A percentile compares a stretch with the other conserved stretches of the same genome.
Evolutionary conservation across 2,888 invertebrate species (phyloP).

Genomic region (Phyto melanocephala): DNA sequence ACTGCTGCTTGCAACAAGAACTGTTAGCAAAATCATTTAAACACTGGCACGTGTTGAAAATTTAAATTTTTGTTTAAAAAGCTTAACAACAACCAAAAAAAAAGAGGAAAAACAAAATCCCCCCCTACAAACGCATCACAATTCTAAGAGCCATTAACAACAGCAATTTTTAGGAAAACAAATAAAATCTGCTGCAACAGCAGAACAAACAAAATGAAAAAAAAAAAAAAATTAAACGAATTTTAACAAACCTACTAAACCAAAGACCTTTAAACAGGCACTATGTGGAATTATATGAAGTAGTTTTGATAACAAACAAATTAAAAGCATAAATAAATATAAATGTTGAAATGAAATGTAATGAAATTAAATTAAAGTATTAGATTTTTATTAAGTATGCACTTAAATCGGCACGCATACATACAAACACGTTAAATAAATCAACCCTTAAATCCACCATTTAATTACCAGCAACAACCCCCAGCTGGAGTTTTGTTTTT

Average conservation of each 20-base stretch:
- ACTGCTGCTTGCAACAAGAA: conserved; percentile 36
- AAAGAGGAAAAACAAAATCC: background rate
- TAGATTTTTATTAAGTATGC: conserved; percentile 21
- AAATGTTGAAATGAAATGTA: conserved; percentile 21
- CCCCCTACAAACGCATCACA: background rate
- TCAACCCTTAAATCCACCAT: background rate
- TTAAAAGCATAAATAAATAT: conserved; percentile 3
- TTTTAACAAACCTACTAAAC: conserved; percentile 51
- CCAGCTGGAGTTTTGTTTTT: background rate
- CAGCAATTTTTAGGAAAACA: conserved; percentile 29
- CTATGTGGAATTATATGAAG: conserved; percentile 36
- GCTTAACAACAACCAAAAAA: conserved; percentile 52
- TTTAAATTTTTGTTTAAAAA: conserved; percentile 59
- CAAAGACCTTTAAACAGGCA: conserved; percentile 45
- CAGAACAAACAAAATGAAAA: background rate
- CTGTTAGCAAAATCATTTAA: conserved; percentile 51
- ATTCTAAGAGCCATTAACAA: conserved; percentile 37
- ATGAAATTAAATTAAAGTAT: conserved; percentile 48
- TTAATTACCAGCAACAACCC: background rate
- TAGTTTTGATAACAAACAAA: conserved; percentile 57
- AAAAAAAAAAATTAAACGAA: background rate
- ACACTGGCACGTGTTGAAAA: conserved; percentile 65
- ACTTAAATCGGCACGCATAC: background rate
- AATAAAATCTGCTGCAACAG: background rate
- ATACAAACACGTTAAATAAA: background rate